These are phyloP conservation scores for Quadroppia sp. DNA, from an alignment of 2,888 invertebrate species.

Conservation along the genomic window DNA sequence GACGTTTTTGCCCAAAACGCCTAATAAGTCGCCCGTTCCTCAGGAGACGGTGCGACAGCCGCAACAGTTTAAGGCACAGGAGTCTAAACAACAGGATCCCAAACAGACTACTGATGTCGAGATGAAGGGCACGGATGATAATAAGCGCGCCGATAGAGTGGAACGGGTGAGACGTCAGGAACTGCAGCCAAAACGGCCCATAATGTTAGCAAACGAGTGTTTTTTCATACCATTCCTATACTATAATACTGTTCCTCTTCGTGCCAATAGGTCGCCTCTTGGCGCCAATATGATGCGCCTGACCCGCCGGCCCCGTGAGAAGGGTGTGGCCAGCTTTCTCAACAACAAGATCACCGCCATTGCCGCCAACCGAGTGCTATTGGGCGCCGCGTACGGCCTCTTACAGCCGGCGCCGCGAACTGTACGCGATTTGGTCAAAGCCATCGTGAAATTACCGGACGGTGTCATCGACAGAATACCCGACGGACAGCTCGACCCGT, in stretches of 20 bases:
- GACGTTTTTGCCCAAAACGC: slow-evolving; percentile 3
- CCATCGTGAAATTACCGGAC: too few species aligned
- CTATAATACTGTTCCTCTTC: neutral
- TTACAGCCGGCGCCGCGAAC: neutral
- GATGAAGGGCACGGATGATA: neutral
- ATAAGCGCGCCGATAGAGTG: neutral
- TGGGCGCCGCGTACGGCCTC: slow-evolving; percentile 46
- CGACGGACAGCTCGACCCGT: slow-evolving; percentile 43
- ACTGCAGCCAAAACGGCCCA: neutral
- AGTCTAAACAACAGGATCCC: neutral
- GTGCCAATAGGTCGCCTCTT: neutral
- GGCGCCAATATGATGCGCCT: neutral
- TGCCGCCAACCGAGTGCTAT: slow-evolving; percentile 43
- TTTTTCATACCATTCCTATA: neutral
- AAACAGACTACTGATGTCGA: neutral
- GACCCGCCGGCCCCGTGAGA: slow-evolving; percentile 42
- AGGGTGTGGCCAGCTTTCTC: slow-evolving; percentile 46
- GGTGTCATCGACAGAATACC: neutral
- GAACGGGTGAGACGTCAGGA: neutral
- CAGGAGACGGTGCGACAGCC: neutral
- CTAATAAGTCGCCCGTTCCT: neutral
- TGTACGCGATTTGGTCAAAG: slow-evolving; percentile 13
- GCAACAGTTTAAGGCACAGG: neutral
- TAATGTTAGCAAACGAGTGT: neutral
- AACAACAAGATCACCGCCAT: slow-evolving; percentile 42